A percentile compares a stretch with the other conserved stretches of the same genome.
Conservation (phyloP, 2,797 vertebrate genomes). For the Urophycis tenuis region DNA sequence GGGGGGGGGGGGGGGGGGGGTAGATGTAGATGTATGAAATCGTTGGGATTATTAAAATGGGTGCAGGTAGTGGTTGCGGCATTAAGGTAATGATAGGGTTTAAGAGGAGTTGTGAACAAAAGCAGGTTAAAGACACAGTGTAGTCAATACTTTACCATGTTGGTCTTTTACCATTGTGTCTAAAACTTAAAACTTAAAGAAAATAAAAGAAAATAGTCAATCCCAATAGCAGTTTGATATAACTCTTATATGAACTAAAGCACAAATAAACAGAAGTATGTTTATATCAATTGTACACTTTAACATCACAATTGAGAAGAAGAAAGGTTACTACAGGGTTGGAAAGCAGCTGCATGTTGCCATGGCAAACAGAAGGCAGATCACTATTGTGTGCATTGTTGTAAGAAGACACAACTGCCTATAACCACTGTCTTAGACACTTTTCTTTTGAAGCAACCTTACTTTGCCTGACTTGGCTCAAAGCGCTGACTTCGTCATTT, state of each 20-base stretch:
- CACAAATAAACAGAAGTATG: background rate
- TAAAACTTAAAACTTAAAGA: slow-evolving; percentile 68
- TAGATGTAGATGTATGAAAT: background rate
- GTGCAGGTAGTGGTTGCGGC: slow-evolving; percentile 6
- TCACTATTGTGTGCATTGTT: background rate
- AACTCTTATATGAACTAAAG: background rate
- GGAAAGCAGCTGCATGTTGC: background rate
- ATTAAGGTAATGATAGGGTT: slow-evolving; percentile 21
- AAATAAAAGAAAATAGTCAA: slow-evolving; percentile 39
- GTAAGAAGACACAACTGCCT: background rate
- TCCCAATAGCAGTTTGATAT: background rate
- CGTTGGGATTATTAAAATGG: background rate
- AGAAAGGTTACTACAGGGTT: background rate
- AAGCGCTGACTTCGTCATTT: background rate
- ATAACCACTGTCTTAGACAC: background rate
- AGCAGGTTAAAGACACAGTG: slow-evolving; percentile 31
- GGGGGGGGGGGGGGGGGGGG: background rate
- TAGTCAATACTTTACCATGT: slow-evolving; percentile 66
- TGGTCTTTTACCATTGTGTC: slow-evolving; percentile 53
- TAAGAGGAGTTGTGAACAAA: slow-evolving; percentile 13
- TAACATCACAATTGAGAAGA: background rate
- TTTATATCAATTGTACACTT: background rate
- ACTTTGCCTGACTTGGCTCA: background rate
- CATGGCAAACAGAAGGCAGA: background rate
- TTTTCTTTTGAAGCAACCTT: background rate